A percentile compares a stretch with the other conserved stretches of the same genome.
These are phyloP conservation scores for Strix aluco DNA, from an alignment of 2,113 vertebrate species.

Conservation along the genomic window DNA sequence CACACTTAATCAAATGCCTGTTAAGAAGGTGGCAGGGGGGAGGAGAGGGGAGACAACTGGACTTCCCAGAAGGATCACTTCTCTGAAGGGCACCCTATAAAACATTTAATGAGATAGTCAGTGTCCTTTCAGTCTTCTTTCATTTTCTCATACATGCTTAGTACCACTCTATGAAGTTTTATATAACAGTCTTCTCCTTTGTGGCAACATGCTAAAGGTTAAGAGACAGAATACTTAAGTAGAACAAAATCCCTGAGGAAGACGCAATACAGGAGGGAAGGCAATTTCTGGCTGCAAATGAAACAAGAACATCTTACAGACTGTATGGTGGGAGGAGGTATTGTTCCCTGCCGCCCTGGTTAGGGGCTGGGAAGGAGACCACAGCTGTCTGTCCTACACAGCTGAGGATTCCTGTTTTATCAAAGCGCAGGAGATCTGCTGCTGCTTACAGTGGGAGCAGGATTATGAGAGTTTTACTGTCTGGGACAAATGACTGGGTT, in stretches of 20 bases:
- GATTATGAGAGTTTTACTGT: not conserved
- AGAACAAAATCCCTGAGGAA: conserved; percentile 8
- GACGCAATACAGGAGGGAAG: not conserved
- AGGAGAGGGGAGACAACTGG: not conserved
- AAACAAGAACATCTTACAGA: not conserved
- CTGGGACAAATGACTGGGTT: not conserved
- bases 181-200: conserved; percentile 29
- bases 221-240: not conserved
- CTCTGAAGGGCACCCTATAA: not conserved
- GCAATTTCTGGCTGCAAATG: not conserved
- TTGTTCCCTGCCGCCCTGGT: not conserved
- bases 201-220: conserved; percentile 42
- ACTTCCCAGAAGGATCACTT: not conserved
- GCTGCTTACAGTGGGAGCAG: not conserved
- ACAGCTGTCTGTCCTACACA: not conserved
- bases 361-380: not conserved
- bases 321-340: not conserved
- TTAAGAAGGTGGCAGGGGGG: not conserved
- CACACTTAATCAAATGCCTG: conserved; percentile 11
- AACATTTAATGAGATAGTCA: conserved; percentile 2
- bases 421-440: not conserved
- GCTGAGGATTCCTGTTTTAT: not conserved
- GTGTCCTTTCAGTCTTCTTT: not conserved
- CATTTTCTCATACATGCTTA: not conserved
- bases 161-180: not conserved